These are phyloP conservation scores for Micrasema minimum DNA, from an alignment of 1,140 invertebrate genomes.

Conservation along the genomic window DNA sequence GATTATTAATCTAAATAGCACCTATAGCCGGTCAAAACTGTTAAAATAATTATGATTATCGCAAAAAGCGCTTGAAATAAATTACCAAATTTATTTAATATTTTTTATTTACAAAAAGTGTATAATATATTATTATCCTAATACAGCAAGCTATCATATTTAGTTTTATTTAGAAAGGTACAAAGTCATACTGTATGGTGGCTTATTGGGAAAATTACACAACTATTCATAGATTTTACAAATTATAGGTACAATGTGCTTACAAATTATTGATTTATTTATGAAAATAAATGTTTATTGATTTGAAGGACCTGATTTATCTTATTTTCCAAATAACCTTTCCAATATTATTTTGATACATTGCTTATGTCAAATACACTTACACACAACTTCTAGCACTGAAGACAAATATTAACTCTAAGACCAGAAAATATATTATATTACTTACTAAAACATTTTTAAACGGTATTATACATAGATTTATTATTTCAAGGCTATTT, in stretches of 20 bases:
- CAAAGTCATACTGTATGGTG: conserved; percentile 29
- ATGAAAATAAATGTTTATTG: conserved; percentile 32
- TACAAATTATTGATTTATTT: conserved; percentile 16
- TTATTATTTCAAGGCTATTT: no score
- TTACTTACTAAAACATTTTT: conserved; percentile 22
- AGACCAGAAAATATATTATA: conserved; percentile 34
- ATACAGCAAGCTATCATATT: conserved; percentile 30
- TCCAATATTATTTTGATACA: conserved; percentile 29
- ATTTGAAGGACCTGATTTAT: not conserved
- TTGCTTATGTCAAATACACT: conserved; percentile 39
- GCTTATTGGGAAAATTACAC: conserved; percentile 30
- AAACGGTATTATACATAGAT: not conserved
- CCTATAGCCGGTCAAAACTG: no score
- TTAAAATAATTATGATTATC: no score
- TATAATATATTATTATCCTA: conserved; percentile 25
- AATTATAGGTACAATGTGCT: conserved; percentile 20
- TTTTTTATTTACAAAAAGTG: conserved; percentile 35
- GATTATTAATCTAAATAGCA: no score
- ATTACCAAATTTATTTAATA: conserved; percentile 6
- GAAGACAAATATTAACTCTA: conserved; percentile 35
- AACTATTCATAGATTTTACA: conserved; percentile 7
- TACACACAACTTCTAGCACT: conserved; percentile 27
- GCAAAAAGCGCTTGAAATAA: no score
- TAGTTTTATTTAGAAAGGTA: conserved; percentile 30
- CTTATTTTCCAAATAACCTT: conserved; percentile 2